Percentiles rank a stretch among this genome's conserved stretches.
These are phyloP conservation scores for Trichopoda pennipes DNA, from an alignment of 2,888 invertebrate species.

Conservation along the genomic window DNA sequence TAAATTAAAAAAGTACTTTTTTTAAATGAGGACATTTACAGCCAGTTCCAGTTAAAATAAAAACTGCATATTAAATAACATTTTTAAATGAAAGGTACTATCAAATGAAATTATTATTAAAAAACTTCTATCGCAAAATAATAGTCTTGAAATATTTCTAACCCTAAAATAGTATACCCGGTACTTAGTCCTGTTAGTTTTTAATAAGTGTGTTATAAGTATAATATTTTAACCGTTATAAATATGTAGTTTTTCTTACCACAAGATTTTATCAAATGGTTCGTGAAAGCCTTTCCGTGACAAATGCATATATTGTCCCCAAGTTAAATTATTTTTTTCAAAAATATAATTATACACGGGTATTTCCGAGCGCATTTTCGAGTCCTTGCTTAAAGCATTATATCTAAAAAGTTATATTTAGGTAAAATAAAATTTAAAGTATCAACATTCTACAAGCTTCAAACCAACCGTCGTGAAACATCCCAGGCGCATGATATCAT, in stretches of 20 bases:
- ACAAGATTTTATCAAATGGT: slow-evolving; percentile 81
- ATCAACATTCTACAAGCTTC: neutral
- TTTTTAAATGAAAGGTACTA: too few relatives aligned
- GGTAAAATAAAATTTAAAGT: neutral
- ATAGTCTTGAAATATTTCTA: too few relatives aligned
- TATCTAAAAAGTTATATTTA: slow-evolving; percentile 70
- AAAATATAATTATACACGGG: slow-evolving; percentile 81
- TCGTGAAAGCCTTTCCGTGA: slow-evolving; percentile 80
- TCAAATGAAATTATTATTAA: too few relatives aligned
- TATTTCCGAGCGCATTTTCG: slow-evolving; percentile 74
- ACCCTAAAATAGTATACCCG: too few relatives aligned
- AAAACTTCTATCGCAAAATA: too few relatives aligned
- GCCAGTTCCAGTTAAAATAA: too few relatives aligned
- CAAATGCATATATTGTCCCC: slow-evolving; percentile 81
- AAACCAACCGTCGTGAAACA: slow-evolving; percentile 77
- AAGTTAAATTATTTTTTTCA: slow-evolving; percentile 80
- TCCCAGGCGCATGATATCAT: slow-evolving; percentile 81
- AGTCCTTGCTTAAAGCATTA: slow-evolving; percentile 71
- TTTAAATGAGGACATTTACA: too few relatives aligned
- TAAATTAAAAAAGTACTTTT: neutral
- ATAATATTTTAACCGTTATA: neutral
- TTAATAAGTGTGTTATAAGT: too few relatives aligned
- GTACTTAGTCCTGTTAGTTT: too few relatives aligned
- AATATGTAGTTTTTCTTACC: slow-evolving; percentile 75
- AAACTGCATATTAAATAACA: too few relatives aligned